Conservation (phyloP, 2,888 invertebrate species). For the Ophraella communa region DNA sequence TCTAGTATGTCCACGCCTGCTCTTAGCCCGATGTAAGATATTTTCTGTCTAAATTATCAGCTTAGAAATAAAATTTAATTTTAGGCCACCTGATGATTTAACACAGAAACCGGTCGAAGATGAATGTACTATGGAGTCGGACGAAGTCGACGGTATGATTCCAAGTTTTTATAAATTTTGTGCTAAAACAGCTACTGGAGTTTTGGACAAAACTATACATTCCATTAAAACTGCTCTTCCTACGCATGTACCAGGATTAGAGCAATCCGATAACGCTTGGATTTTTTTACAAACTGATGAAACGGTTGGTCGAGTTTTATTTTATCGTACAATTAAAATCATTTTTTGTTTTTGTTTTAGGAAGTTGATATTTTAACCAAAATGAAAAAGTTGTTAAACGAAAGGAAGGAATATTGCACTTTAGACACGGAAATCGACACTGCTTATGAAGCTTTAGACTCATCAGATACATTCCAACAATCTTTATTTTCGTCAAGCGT, state of each 20-base stretch:
- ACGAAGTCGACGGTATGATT: slow-evolving; percentile 56
- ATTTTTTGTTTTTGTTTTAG: slow-evolving; percentile 49
- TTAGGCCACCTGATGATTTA: slow-evolving; percentile 48
- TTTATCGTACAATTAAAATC: no score
- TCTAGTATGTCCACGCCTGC: slow-evolving; percentile 56
- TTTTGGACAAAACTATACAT: slow-evolving; percentile 73
- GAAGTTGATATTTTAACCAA: slow-evolving; percentile 58
- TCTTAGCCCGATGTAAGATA: slow-evolving; percentile 57
- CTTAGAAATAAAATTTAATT: slow-evolving; percentile 17
- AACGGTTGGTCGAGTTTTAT: slow-evolving; percentile 56
- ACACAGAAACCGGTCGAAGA: slow-evolving; percentile 35
- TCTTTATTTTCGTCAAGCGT: slow-evolving; percentile 42
- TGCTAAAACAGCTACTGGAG: slow-evolving; percentile 79
- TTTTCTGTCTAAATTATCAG: background rate
- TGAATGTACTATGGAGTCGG: slow-evolving; percentile 40
- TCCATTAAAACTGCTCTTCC: slow-evolving; percentile 75
- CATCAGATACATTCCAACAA: slow-evolving; percentile 58
- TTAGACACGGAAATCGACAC: slow-evolving; percentile 63
- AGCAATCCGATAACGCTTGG: slow-evolving; percentile 59
- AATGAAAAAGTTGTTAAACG: slow-evolving; percentile 63
- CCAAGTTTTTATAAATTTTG: slow-evolving; percentile 67
- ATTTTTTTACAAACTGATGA: slow-evolving; percentile 59
- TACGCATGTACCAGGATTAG: slow-evolving; percentile 60
- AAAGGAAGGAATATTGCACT: slow-evolving; percentile 64
- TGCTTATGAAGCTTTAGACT: slow-evolving; percentile 68